Conservation (phyloP, 2,113 vertebrate genomes). For the Pseudonaja textilis region DNA sequence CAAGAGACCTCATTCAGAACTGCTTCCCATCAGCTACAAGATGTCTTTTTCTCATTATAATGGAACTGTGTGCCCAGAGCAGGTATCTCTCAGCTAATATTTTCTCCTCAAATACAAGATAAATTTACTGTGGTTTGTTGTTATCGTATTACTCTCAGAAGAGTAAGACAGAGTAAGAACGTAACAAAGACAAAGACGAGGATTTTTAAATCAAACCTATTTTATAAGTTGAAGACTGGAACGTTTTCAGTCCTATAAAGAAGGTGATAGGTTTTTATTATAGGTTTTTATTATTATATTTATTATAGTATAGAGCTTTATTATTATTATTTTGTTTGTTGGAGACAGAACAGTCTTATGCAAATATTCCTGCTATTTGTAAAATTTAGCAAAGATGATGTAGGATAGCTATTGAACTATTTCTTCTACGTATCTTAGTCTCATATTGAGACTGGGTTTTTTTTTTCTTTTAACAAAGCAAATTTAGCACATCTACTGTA, state of each 20-base stretch:
- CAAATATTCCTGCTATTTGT: constrained; percentile 11
- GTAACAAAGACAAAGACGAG: not conserved
- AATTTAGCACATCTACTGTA: not conserved
- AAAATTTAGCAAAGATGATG: not conserved
- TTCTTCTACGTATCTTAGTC: not conserved
- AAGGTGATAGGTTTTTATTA: not conserved
- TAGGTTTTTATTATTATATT: too few relatives aligned
- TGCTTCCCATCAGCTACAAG: not conserved
- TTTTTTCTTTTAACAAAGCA: not conserved
- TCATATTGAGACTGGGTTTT: not conserved
- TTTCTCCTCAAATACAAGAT: not conserved
- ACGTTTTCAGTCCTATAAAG: not conserved
- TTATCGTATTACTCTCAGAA: not conserved
- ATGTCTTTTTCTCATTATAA: not conserved
- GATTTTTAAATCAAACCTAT: not conserved
- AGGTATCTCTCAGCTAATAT: not conserved
- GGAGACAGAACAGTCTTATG: constrained; percentile 11
- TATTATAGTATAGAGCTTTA: rapidly evolving
- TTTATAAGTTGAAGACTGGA: not conserved
- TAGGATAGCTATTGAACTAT: not conserved
- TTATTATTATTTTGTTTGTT: not conserved
- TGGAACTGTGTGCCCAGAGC: constrained; percentile 38
- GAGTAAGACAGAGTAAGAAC: not conserved
- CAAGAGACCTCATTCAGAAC: not conserved
- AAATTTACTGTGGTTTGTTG: not conserved